These are phyloP conservation scores for Cassiopea andromeda DNA, from an alignment of 30 jellyfish, hydroid and myxozoan species.

Conservation along the genomic window DNA sequence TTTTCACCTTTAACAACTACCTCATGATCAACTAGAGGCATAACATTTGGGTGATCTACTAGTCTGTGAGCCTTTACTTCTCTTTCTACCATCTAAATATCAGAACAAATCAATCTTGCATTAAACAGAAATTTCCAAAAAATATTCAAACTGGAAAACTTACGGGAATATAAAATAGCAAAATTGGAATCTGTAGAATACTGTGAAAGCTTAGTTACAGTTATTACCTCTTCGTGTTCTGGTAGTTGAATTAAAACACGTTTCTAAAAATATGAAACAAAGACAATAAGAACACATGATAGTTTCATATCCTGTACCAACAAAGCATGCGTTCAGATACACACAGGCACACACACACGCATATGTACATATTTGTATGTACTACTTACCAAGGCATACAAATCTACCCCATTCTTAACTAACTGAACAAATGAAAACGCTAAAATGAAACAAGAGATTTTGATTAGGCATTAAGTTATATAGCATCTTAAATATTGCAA, in stretches of 20 bases:
- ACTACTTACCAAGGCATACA: slow-evolving; percentile 79
- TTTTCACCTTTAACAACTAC: slow-evolving; percentile 73
- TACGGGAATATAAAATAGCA: no score
- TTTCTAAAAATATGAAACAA: slow-evolving; percentile 62
- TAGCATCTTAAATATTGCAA: no score
- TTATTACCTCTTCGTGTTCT: slow-evolving; percentile 88
- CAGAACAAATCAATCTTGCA: background rate
- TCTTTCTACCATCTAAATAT: slow-evolving; percentile 83
- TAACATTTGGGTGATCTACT: slow-evolving; percentile 75
- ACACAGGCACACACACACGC: no score
- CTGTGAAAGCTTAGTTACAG: background rate
- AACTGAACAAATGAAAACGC: slow-evolving; percentile 96
- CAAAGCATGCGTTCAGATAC: no score
- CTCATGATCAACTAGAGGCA: slow-evolving; percentile 94
- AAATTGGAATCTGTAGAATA: no score
- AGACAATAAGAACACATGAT: no score
- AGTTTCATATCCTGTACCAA: no score
- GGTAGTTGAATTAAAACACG: slow-evolving; percentile 92
- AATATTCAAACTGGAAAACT: no score
- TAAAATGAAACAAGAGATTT: slow-evolving; percentile 2
- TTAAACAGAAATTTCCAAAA: background rate
- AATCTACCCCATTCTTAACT: slow-evolving; percentile 62
- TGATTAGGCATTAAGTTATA: no score
- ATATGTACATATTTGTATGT: no score
- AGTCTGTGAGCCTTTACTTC: slow-evolving; percentile 87